Base-by-base conservation (phyloP, 2,797 vertebrate species). In the Danio tinwini region DNA sequence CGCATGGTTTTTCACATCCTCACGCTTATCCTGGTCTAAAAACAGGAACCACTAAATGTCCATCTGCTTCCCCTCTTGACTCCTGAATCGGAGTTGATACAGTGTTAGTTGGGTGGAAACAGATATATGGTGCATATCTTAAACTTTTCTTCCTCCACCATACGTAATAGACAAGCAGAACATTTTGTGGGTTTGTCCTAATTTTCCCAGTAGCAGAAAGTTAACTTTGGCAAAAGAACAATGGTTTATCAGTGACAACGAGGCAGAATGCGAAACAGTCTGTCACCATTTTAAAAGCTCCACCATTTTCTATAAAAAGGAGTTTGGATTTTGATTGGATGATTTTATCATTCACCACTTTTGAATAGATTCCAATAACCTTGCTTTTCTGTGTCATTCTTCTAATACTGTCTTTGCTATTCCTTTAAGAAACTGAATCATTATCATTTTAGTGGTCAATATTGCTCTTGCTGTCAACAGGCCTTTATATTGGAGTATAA, bases 41-140 rank as follows among this genome's bases (percentile, higher is more conserved):
- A 92, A 93, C 92, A 93, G 92, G 91, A 93, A 62, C 70, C 74
- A 83, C 50, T 58, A 78, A 74, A 5, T 61, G 63, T 86, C 84
- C 85, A 88, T 92, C 91, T 90, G 86, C 81, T 82, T 83, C 71
- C 45, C 21, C 42, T 76, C 5, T 9, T 64, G 62, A 45, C 64
- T 68, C 67, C 13, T 3, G 0, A 37, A 59, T 0, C 0, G 42
- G 29, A 12, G n/a, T 62, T 5, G 29, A 29, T 71, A 6, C 17
- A 45, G n/a, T 55, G 53, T 63, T 7, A 45, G 5, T 64, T 49
- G 40, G 42, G 19, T 61, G 65, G n/a, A 80, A 73, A 53, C 9
- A 50, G 47, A 44, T 69, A 56, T 39, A 12, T 40, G 13, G 42
- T 39, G 37, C 5, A 39, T 53, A 47, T 72, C 47, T 12, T 80